These are phyloP conservation scores for Ctenicera cuprea DNA, from an alignment of 2,888 invertebrate species.

Conservation along the genomic window DNA sequence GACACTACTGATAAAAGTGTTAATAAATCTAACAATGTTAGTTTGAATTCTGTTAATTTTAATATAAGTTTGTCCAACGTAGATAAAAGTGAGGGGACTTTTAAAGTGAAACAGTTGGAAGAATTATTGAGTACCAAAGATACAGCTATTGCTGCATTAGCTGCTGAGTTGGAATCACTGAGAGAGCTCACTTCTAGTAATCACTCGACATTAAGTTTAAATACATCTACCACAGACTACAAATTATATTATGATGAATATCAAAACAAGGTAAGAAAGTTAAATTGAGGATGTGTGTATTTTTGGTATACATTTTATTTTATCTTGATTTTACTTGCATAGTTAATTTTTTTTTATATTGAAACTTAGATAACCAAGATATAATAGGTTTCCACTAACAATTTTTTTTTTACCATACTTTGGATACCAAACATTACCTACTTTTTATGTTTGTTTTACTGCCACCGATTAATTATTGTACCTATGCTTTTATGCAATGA, in stretches of 20 bases:
- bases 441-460: too few relatives aligned
- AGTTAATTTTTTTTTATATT: conserved; percentile 57
- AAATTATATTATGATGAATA: conserved; percentile 83
- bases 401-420: too few relatives aligned
- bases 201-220: conserved; percentile 74
- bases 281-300: not conserved
- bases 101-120: conserved; percentile 70
- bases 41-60: conserved; percentile 64
- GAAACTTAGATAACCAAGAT: too few relatives aligned
- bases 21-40: conserved; percentile 61
- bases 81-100: conserved; percentile 41
- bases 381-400: too few relatives aligned
- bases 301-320: too few relatives aligned
- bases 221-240: conserved; percentile 81
- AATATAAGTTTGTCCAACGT: conserved; percentile 45
- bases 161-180: conserved; percentile 73
- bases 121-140: conserved; percentile 73
- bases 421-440: too few relatives aligned
- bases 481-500: too few relatives aligned
- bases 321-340: too few relatives aligned
- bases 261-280: conserved; percentile 77
- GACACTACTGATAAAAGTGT: conserved; percentile 39
- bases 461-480: too few relatives aligned
- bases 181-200: conserved; percentile 72
- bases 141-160: conserved; percentile 72